These are phyloP conservation scores for Amblyraja radiata DNA, from an alignment of 2,797 vertebrate species.

Conservation along the genomic window DNA sequence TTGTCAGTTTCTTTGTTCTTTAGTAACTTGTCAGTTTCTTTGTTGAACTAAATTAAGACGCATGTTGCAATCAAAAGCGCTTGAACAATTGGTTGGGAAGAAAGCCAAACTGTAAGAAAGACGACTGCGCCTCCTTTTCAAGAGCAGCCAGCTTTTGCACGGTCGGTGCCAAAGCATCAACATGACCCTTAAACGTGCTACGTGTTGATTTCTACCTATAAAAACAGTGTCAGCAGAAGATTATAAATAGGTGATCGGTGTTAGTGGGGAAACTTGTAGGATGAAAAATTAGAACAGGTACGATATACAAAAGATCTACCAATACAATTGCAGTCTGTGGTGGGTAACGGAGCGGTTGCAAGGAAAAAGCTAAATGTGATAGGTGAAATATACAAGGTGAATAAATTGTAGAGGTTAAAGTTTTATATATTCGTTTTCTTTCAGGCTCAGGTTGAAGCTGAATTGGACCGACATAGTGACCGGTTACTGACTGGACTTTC, in stretches of 20 bases:
- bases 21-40: too few relatives aligned
- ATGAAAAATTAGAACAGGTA: background rate
- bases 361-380: background rate
- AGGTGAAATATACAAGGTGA: background rate
- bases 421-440: constrained; percentile 39
- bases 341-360: background rate
- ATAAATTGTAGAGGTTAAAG: background rate
- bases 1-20: too few relatives aligned
- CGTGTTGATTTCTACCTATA: too few relatives aligned
- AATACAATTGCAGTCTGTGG: background rate
- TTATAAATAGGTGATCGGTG: background rate
- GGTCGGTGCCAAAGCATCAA: too few relatives aligned
- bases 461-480: constrained; percentile 79
- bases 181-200: too few relatives aligned
- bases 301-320: background rate
- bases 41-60: too few relatives aligned
- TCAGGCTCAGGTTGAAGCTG: constrained; percentile 83
- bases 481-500: constrained; percentile 79
- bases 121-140: too few relatives aligned
- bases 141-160: too few relatives aligned
- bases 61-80: too few relatives aligned
- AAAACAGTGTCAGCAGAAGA: background rate
- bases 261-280: background rate
- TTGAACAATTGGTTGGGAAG: too few relatives aligned
- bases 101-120: too few relatives aligned